A percentile compares a stretch with the other conserved stretches of the same genome.
Conservation (phyloP, 2,888 invertebrate genomes). For the Tanypteryx hageni region DNA sequence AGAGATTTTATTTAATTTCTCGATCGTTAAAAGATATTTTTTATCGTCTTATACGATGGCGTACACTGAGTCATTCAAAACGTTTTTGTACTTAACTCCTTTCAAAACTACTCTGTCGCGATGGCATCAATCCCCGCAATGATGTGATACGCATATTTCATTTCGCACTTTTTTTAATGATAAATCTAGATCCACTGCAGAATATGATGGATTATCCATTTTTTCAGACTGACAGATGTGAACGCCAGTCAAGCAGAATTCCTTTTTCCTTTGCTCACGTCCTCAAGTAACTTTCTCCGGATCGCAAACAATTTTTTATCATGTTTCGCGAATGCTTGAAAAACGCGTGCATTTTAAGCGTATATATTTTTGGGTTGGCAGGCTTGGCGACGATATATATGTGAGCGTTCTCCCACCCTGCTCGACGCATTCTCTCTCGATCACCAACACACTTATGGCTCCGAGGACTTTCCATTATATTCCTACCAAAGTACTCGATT, state of each 20-base stretch:
- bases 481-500: slow-evolving; percentile 12
- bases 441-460: not conserved
- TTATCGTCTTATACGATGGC: no score
- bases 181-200: not conserved
- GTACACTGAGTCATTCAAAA: not conserved
- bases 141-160: slow-evolving; percentile 6
- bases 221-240: slow-evolving; percentile 5
- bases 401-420: not conserved
- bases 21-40: no score
- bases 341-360: not conserved
- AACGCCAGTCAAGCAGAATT: not conserved
- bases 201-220: slow-evolving; percentile 4
- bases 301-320: slow-evolving; percentile 6
- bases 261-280: not conserved
- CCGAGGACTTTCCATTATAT: slow-evolving; percentile 7
- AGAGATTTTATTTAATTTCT: no score
- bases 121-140: not conserved
- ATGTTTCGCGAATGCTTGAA: not conserved
- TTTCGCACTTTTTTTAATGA: not conserved
- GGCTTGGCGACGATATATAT: not conserved
- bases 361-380: not conserved
- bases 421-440: slow-evolving; percentile 6
- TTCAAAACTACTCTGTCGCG: not conserved
- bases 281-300: slow-evolving; percentile 13
- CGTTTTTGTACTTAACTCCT: not conserved